These are phyloP conservation scores for Stomatorhinus walkeri DNA, from an alignment of 2,797 vertebrate genomes.

Conservation along the genomic window DNA sequence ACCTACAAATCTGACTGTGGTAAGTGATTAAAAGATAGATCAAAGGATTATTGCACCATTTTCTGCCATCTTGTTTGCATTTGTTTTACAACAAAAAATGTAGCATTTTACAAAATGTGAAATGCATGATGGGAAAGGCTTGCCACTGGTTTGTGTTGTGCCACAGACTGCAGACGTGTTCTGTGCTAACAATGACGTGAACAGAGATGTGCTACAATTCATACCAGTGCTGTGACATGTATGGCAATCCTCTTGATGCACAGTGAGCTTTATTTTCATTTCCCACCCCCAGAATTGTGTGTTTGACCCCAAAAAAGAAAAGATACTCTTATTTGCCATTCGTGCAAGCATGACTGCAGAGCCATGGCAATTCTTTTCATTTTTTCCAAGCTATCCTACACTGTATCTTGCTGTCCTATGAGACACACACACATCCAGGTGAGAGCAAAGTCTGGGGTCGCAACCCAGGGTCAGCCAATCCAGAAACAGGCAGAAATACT, in stretches of 20 bases:
- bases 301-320: not conserved
- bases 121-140: not conserved
- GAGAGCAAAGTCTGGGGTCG: not conserved
- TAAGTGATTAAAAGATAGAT: not conserved
- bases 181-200: not conserved
- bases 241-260: not conserved
- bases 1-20: not conserved
- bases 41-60: not conserved
- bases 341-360: not conserved
- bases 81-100: not conserved
- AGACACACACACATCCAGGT: not conserved
- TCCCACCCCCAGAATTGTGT: not conserved
- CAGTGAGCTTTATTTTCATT: not conserved
- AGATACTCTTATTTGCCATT: not conserved
- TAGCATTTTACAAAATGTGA: not conserved
- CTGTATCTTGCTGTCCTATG: not conserved
- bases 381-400: not conserved
- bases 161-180: not conserved
- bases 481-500: not conserved
- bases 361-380: not conserved
- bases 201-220: not conserved
- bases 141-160: not conserved
- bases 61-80: not conserved
- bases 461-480: not conserved
- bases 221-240: not conserved